Percentiles rank a stretch among this genome's conserved stretches.
Conservation (phyloP, 2,113 vertebrate genomes). For the Accipiter virgatus region DNA sequence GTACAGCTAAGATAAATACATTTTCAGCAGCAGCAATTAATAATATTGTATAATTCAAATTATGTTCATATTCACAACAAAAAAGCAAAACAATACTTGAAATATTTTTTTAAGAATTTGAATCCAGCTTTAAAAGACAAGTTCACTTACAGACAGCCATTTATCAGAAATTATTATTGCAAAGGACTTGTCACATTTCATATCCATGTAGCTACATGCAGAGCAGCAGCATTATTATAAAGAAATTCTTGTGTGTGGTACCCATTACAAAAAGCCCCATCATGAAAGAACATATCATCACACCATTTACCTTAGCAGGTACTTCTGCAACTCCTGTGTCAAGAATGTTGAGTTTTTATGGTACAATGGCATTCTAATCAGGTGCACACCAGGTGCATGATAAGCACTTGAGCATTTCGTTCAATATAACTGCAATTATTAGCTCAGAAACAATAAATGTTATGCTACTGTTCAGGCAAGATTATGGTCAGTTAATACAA, state of each 20-base stretch:
- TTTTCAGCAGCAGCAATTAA: slow-evolving; percentile 3
- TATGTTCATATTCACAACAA: not conserved
- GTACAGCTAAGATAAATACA: not conserved
- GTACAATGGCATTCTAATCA: not conserved
- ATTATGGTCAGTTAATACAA: not conserved
- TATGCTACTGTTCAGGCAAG: not conserved
- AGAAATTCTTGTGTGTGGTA: not conserved
- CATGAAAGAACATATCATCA: not conserved
- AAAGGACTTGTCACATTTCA: not conserved
- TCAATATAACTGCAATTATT: not conserved
- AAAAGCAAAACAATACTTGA: not conserved
- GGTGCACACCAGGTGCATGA: not conserved
- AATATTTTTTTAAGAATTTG: not conserved
- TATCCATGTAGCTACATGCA: not conserved
- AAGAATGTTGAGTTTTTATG: not conserved
- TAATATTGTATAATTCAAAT: not conserved
- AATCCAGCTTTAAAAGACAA: not conserved
- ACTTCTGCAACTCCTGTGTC: not conserved
- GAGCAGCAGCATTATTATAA: not conserved
- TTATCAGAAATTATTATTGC: not conserved
- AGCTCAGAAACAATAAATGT: not conserved
- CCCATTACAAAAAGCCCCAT: not conserved
- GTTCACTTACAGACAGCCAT: not conserved
- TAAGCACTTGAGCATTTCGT: not conserved
- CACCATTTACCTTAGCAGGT: not conserved